Evolutionary conservation across 2,888 invertebrate species (phyloP), one percentile per base, ranked within the genome.

Genomic region (Parnassius apollo): DNA sequence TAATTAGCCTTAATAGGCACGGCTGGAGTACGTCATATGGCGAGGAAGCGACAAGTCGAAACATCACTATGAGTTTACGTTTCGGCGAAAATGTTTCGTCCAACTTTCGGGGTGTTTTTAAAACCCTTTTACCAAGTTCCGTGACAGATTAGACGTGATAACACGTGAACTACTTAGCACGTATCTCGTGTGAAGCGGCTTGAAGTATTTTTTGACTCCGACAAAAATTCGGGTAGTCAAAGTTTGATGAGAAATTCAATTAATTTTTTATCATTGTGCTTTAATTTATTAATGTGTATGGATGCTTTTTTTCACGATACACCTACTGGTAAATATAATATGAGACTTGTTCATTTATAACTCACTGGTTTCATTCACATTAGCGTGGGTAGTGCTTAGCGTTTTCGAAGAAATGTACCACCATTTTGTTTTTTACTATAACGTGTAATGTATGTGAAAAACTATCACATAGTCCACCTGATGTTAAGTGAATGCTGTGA

Each of bases 111-210:
- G 11, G 22, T 13, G 42, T 69, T 69, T 72, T n/a, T 25, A 53
- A 57, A 78, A 75, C 76, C 73, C 71, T 78, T 75, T 66, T 71
- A 65, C 70, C 68, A 63, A 56, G 55, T 63, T 71, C 70, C 65
- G 69, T 76, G 83, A 78, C 82, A 80, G 71, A 71, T 75, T 70
- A 57, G 75, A 77, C 79, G 72, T 63, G 65, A 77, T 75, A 69
- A 57, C 75, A 78, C 79, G 72, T 63, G 65, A 77, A 79, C 80
- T 78, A 78, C 78, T 78, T 76, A 74, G 69, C 64, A 66, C 70
- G 9, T 42, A 71, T 73, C 73, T 71, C 72, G 64, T 67, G 66
- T 64, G 63, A 62, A 61, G 65, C 64, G 68, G 65, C 44, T 51
- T 59, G 13, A 42, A 54, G 54, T 60, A 52, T 46, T 60, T 60